Evolutionary conservation across 2,797 vertebrate genomes (phyloP), one percentile per base, ranked within the genome.

Genomic region (Kryptolebias ocellatus): DNA sequence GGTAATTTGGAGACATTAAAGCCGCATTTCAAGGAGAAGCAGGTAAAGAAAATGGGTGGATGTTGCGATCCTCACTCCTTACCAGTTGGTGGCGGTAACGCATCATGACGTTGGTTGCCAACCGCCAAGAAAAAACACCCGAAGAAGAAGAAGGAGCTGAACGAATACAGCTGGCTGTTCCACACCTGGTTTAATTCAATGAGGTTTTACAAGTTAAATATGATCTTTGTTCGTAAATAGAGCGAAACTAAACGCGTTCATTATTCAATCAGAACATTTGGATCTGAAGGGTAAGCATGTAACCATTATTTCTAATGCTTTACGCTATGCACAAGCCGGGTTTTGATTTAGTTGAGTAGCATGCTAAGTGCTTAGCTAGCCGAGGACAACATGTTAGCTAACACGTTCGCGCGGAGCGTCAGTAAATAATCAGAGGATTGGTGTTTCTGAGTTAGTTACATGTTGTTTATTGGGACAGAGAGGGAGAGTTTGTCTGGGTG

Each of bases 161-260:
- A 75, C 74, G 74, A 74, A 50, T 50, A 50, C 83, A 83, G 67
- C 77, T 80, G 75, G 65, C 64, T 67, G 61, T 70, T 79, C 54
- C 63, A 83, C 81, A 87, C 37, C 60, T 81, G 87, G 75, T 64
- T 93, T 92, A 90, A 92, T 94, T 95, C 83, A 94, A 94, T 94
- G 92, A 87, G 90, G 75, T 75, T 82, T 74, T 83, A 74, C 65
- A 67, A 80, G 63, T 82, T 86, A 84, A 86, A 87, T 49, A 80
- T 76, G 80, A 75, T 87, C 85, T 82, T 83, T 79, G n/a, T 47
- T 64, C 51, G 20, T 50, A 55, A 54, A 4, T 16, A 27, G 10
- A 55, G 50, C 60, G 24, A 2, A 47, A 52, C 20, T 16, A 62
- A 79, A 65, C 50, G 50, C 70, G 12, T n/a, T 24, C 60, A 44